phyloP scores from a whole-genome alignment of 2,888 invertebrate genomes.

The Erannis defoliaria region DNA sequence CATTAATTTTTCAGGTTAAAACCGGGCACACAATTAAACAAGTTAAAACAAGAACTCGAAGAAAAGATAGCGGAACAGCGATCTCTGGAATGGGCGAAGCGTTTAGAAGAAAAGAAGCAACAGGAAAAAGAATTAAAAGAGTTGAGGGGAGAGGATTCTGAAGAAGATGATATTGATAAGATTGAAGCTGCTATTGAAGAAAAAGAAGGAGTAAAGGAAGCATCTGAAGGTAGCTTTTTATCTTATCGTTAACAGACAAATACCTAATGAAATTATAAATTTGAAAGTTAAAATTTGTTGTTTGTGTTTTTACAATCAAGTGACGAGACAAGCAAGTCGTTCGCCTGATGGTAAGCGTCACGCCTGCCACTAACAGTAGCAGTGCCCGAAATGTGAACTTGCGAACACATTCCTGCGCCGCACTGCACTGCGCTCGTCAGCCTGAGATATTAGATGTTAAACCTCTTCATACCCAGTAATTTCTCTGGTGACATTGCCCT shows the following conservation, averaged over 20 bases:
- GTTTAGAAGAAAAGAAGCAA: constrained; percentile 82
- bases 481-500: no score
- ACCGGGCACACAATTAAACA: constrained; percentile 91
- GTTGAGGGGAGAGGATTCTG: constrained; percentile 65
- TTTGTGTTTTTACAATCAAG: no score
- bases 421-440: no score
- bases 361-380: no score
- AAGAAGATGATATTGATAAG: constrained; percentile 75
- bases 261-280: not conserved
- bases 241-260: not conserved
- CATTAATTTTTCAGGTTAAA: constrained; percentile 71
- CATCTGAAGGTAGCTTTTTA: constrained; percentile 40
- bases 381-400: no score
- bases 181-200: constrained; percentile 72
- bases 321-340: no score
- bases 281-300: no score
- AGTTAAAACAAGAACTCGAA: constrained; percentile 90
- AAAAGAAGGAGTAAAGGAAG: constrained; percentile 59
- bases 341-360: no score
- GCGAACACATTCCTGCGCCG: no score
- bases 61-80: constrained; percentile 90
- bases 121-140: constrained; percentile 74
- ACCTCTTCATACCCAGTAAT: no score
- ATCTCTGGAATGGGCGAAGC: constrained; percentile 89
- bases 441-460: no score